A percentile compares a stretch with the other conserved stretches of the same genome.
Evolutionary conservation across 2,888 invertebrate genomes (phyloP).

Genomic region (Caenorhabditis doughertyi): DNA sequence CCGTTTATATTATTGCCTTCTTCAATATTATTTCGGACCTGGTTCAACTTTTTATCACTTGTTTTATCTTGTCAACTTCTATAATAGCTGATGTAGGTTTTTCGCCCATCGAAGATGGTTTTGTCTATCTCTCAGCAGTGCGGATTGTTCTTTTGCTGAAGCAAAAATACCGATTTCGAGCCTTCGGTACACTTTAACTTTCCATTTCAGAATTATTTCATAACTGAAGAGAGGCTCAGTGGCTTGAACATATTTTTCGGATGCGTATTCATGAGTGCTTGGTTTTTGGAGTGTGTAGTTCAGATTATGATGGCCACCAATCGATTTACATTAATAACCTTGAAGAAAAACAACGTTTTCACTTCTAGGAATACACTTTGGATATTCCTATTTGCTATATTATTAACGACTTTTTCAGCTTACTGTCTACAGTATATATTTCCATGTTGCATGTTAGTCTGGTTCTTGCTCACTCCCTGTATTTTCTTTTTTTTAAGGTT

Average conservation of each 20-base stretch:
- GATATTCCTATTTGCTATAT: neutral
- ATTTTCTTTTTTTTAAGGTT: conserved; percentile 1
- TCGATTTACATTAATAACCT: conserved; percentile 1
- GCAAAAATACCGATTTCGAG: too few relatives aligned
- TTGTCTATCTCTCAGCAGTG: neutral
- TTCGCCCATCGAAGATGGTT: too few relatives aligned
- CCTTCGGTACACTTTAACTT: too few relatives aligned
- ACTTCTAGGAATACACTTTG: conserved; percentile 1
- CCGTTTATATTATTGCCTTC: conserved; percentile 59
- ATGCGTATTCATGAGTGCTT: conserved; percentile 40
- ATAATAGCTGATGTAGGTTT: conserved; percentile 29
- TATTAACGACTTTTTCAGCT: neutral
- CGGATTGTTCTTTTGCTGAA: too few relatives aligned
- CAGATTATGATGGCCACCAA: conserved; percentile 44
- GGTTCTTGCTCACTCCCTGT: too few relatives aligned
- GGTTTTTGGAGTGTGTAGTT: conserved; percentile 35
- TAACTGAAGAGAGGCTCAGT: conserved; percentile 7
- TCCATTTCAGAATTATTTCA: conserved; percentile 5
- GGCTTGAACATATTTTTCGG: conserved; percentile 17
- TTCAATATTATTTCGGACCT: conserved; percentile 53
- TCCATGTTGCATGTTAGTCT: conserved; percentile 15
- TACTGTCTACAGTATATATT: conserved; percentile 17
- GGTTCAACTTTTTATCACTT: conserved; percentile 46
- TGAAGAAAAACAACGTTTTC: neutral
- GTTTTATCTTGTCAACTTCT: conserved; percentile 49